These are phyloP conservation scores for Andricus curvator DNA, from an alignment of 2,888 invertebrate genomes.

Conservation along the genomic window DNA sequence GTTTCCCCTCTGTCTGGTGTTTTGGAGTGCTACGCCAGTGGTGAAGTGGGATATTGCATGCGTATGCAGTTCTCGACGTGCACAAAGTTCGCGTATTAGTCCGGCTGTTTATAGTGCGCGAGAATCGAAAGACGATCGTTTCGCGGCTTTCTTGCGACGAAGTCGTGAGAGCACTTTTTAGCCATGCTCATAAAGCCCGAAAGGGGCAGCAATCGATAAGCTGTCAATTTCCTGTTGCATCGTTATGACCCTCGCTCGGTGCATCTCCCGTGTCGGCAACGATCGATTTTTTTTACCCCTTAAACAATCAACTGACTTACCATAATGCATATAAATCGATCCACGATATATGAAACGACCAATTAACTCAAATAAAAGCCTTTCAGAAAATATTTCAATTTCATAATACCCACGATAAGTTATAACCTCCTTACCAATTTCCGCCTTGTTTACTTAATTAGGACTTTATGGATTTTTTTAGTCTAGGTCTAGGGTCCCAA, in stretches of 20 bases:
- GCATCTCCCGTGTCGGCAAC: slow-evolving; percentile 2
- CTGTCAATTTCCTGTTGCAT: slow-evolving; percentile 40
- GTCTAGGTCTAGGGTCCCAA: too few species aligned
- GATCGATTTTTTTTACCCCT: slow-evolving; percentile 23
- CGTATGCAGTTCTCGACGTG: not conserved
- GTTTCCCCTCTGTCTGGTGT: not conserved
- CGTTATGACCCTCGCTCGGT: slow-evolving; percentile 29
- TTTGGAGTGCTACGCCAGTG: not conserved
- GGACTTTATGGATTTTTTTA: too few species aligned
- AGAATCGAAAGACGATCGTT: slow-evolving; percentile 31
- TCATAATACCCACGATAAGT: not conserved
- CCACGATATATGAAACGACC: not conserved
- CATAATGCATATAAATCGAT: slow-evolving; percentile 20
- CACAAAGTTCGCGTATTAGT: slow-evolving; percentile 24
- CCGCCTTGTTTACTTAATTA: not conserved
- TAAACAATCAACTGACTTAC: slow-evolving; percentile 22
- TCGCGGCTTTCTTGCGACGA: slow-evolving; percentile 23
- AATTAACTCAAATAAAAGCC: slow-evolving; percentile 26
- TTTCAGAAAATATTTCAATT: not conserved
- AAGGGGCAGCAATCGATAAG: slow-evolving; percentile 32
- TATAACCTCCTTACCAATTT: not conserved
- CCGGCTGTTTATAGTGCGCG: slow-evolving; percentile 26
- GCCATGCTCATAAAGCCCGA: slow-evolving; percentile 27
- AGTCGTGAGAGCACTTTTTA: slow-evolving; percentile 23
- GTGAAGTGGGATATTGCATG: not conserved